A percentile compares a stretch with the other conserved stretches of the same genome.
phyloP scores from a whole-genome alignment of 2,113 vertebrate genomes.

The Calyptommatus sinebrachiatus region DNA sequence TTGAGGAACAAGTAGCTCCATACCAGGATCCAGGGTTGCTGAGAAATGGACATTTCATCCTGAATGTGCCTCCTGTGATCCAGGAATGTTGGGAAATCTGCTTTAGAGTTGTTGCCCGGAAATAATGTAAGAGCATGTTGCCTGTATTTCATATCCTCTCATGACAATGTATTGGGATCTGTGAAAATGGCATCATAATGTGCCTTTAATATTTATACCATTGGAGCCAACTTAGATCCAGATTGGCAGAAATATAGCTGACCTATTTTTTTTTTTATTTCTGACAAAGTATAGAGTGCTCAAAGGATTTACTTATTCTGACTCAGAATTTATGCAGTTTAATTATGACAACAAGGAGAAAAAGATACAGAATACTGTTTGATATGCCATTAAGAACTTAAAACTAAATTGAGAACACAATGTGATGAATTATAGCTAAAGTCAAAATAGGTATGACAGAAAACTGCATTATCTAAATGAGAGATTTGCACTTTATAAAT shows the following conservation, averaged over 20 bases:
- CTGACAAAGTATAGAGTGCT: neutral
- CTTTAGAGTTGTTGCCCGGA: neutral
- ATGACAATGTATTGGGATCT: neutral
- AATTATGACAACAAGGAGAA: neutral
- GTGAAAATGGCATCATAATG: neutral
- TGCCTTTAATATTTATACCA: neutral
- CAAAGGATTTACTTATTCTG: neutral
- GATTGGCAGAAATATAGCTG: neutral
- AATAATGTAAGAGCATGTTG: neutral
- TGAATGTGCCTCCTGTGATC: too few relatives aligned
- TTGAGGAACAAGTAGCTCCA: too few relatives aligned
- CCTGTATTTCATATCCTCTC: neutral
- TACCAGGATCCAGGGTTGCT: too few relatives aligned
- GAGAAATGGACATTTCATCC: too few relatives aligned
- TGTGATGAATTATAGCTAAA: conserved; percentile 1
- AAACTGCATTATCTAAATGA: conserved; percentile 23
- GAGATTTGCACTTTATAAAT: neutral
- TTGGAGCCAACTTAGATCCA: neutral
- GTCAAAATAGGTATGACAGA: conserved; percentile 15
- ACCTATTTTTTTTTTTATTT: neutral
- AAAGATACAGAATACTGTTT: conserved; percentile 6
- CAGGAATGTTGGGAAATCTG: neutral
- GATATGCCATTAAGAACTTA: conserved; percentile 5
- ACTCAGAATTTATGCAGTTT: neutral
- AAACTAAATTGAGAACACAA: neutral